A percentile compares a stretch with the other conserved stretches of the same genome.
These are phyloP conservation scores for Tragelaphus eurycerus DNA, from an alignment of 2,797 vertebrate species.

Conservation along the genomic window DNA sequence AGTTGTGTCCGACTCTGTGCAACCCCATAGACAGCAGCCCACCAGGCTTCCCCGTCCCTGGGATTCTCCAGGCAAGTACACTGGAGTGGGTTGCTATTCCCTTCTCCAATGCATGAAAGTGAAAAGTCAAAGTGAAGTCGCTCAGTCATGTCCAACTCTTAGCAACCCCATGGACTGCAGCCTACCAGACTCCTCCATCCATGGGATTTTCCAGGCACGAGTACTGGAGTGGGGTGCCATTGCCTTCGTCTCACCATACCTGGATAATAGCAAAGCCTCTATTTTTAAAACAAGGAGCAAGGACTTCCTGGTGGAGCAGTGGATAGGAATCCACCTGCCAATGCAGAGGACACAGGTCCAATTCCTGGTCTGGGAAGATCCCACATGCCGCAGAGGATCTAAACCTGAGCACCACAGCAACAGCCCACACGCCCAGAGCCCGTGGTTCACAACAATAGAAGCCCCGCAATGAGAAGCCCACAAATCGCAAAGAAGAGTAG, in stretches of 20 bases:
- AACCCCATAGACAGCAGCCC: too few species aligned
- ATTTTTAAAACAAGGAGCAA: neutral
- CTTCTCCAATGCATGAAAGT: too few species aligned
- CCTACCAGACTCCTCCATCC: too few species aligned
- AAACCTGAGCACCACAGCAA: neutral
- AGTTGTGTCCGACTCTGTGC: too few species aligned
- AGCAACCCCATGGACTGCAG: too few species aligned
- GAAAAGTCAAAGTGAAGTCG: too few species aligned
- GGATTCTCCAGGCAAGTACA: too few species aligned
- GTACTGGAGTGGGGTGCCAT: too few species aligned
- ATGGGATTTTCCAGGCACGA: too few species aligned
- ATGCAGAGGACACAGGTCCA: neutral
- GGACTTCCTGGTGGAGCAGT: neutral
- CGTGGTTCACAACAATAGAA: fast-evolving
- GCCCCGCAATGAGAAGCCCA: neutral
- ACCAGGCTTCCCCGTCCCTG: too few species aligned
- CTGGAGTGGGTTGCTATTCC: too few species aligned
- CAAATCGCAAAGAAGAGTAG: fast-evolving
- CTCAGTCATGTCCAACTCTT: too few species aligned
- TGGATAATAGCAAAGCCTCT: neutral
- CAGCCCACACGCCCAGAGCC: neutral
- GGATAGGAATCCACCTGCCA: neutral
- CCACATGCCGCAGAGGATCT: neutral
- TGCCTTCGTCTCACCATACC: neutral
- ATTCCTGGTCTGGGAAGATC: neutral